A percentile compares a stretch with the other conserved stretches of the same genome.
phyloP scores from a whole-genome alignment of 2,797 vertebrate species.

The Petrocephalus schoutedeni region DNA sequence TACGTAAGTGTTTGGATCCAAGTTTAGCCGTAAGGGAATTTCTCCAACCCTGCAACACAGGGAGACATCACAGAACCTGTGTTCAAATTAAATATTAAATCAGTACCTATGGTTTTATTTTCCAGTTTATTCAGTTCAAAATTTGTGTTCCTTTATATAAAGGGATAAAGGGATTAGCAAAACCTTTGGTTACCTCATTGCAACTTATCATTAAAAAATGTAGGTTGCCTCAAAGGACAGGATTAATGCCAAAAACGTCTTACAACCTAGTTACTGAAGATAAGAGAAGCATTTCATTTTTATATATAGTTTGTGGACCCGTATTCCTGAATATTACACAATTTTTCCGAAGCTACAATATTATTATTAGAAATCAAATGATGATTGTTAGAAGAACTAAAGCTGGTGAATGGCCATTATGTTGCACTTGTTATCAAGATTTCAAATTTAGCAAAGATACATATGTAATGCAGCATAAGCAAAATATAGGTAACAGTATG shows the following conservation, averaged over 20 bases:
- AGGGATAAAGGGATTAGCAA: conserved; percentile 7
- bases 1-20: neutral
- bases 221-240: neutral
- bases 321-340: neutral
- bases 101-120: neutral
- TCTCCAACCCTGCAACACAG: neutral
- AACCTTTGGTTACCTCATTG: neutral
- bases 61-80: neutral
- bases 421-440: neutral
- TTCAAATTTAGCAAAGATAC: neutral
- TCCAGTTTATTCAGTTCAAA: neutral
- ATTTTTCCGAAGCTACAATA: neutral
- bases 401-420: neutral
- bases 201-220: conserved; percentile 5
- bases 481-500: neutral
- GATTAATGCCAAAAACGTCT: neutral
- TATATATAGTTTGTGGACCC: neutral
- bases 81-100: conserved; percentile 10
- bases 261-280: conserved; percentile 6
- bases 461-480: neutral
- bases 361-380: conserved; percentile 10
- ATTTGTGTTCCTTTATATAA: neutral
- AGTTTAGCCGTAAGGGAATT: neutral
- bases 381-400: neutral
- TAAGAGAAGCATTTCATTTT: neutral